phyloP scores from a whole-genome alignment of 2,113 vertebrate genomes.

The mouse (Mus musculus) region DNA sequence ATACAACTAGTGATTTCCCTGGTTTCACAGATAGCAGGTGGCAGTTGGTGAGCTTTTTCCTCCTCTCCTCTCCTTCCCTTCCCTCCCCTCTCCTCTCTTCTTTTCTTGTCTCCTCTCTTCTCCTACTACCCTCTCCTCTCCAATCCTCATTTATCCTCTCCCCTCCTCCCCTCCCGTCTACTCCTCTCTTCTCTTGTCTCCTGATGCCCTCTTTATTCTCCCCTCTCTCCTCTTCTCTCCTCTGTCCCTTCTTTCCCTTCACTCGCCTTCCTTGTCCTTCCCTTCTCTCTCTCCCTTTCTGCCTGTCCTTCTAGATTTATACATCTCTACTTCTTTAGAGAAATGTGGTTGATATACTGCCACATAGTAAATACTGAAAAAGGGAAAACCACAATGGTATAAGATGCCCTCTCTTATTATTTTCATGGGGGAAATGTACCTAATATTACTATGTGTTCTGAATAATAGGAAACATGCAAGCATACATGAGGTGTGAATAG shows the following conservation, averaged over 20 bases:
- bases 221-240: background rate
- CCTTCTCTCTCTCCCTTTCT: background rate
- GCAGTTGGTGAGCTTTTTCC: background rate
- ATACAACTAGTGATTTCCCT: background rate
- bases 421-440: background rate
- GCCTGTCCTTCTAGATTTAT: background rate
- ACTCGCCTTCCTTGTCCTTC: background rate
- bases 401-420: background rate
- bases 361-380: background rate
- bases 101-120: background rate
- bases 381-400: background rate
- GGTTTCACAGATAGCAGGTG: background rate
- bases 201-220: too few species aligned
- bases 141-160: fast-evolving
- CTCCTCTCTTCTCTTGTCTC: background rate
- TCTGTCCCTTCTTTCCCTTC: too few species aligned
- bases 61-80: background rate
- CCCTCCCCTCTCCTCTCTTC: background rate
- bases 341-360: background rate
- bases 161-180: background rate
- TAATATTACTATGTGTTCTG: background rate
- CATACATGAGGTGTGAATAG: background rate
- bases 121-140: background rate
- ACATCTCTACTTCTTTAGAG: background rate
- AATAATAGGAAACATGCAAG: background rate